Conservation (phyloP, 2,888 invertebrate genomes). For the Amblyjoppa proteus region DNA sequence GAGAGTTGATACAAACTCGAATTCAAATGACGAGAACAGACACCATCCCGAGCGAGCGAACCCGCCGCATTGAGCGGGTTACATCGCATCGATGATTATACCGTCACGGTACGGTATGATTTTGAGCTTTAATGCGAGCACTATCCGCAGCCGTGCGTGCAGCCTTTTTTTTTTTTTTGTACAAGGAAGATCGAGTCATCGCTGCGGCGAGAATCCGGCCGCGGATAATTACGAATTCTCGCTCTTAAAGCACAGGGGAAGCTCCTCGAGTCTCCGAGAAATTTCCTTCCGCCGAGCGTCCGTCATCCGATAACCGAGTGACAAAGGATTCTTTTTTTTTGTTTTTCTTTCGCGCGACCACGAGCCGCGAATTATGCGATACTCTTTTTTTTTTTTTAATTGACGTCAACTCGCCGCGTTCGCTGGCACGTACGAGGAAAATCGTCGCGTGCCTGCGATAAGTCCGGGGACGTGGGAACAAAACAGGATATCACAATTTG, state of each 20-base stretch:
- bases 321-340: constrained; percentile 12
- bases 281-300: constrained; percentile 17
- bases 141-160: constrained; percentile 1
- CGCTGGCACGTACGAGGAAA: neutral
- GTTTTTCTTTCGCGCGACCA: neutral
- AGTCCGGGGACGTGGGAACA: neutral
- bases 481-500: neutral
- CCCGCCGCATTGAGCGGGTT: constrained; percentile 24
- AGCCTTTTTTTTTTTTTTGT: neutral
- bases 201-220: constrained; percentile 11
- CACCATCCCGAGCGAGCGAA: neutral
- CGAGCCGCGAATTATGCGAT: neutral
- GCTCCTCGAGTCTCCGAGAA: constrained; percentile 18
- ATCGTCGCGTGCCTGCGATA: neutral
- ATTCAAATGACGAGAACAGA: no score
- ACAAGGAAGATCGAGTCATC: constrained; percentile 63
- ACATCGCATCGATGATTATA: constrained; percentile 49
- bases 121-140: constrained; percentile 38
- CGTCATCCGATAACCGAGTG: constrained; percentile 5
- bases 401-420: neutral
- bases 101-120: constrained; percentile 28
- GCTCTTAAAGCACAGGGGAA: neutral
- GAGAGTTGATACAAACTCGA: no score
- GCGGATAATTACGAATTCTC: constrained; percentile 56
- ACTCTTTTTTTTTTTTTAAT: neutral